Conservation (phyloP, 2,113 vertebrate species). For the Phrynosoma platyrhinos region DNA sequence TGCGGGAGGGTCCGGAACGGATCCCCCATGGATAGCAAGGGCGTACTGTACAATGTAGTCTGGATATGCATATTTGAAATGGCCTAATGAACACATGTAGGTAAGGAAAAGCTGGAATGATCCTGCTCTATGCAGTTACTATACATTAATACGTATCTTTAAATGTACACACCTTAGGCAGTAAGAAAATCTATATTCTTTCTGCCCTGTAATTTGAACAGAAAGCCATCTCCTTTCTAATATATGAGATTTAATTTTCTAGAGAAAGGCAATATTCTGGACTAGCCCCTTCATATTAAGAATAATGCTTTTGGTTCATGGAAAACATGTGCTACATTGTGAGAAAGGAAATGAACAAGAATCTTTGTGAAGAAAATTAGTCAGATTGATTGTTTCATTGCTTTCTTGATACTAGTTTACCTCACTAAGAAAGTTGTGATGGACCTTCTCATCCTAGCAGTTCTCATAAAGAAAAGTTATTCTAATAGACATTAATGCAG, state of each 20-base stretch:
- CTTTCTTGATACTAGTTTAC: background rate
- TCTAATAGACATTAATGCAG: background rate
- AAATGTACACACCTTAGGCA: background rate
- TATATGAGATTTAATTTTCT: background rate
- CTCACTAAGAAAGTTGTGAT: background rate
- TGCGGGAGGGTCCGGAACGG: too few relatives aligned
- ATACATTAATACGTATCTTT: background rate
- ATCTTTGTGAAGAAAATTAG: background rate
- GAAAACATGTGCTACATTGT: background rate
- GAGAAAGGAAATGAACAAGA: background rate
- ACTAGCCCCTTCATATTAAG: background rate
- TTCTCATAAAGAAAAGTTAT: background rate
- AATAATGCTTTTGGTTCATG: background rate
- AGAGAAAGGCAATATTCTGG: background rate
- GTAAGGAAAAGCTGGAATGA: background rate
- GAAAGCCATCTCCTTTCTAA: too few relatives aligned
- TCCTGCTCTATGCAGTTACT: background rate
- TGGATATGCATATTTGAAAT: background rate
- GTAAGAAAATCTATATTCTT: conserved; percentile 15
- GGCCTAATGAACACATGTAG: background rate
- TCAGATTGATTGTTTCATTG: background rate
- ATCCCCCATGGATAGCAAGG: too few relatives aligned
- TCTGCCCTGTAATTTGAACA: background rate
- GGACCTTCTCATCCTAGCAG: background rate
- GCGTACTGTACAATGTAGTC: background rate